These are phyloP conservation scores for Digitonthophagus gazella DNA, from an alignment of 2,888 invertebrate species.

Conservation along the genomic window DNA sequence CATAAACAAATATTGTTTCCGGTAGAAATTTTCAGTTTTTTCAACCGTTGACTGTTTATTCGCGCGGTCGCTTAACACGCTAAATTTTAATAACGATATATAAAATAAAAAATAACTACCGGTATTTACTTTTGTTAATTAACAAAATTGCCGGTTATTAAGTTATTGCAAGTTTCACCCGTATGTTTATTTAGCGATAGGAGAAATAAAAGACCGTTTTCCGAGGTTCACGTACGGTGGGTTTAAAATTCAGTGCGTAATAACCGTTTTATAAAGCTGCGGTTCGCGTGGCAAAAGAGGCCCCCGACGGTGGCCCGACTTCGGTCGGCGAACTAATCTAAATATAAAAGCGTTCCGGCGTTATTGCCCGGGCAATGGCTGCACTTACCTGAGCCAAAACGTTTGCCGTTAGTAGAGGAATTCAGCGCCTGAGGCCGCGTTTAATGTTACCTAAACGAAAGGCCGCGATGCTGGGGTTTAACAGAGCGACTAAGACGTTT, in stretches of 20 bases:
- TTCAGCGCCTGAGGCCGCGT: slow-evolving; percentile 1
- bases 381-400: slow-evolving; percentile 8
- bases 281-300: not conserved
- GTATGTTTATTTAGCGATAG: not conserved
- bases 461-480: no score
- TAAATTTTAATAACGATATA: no score
- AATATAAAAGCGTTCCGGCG: slow-evolving; percentile 6
- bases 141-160: not conserved
- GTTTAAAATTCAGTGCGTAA: slow-evolving; percentile 13
- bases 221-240: no score
- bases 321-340: slow-evolving; percentile 4
- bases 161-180: not conserved
- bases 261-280: slow-evolving; percentile 15
- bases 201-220: not conserved
- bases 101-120: no score
- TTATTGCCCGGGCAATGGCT: slow-evolving; percentile 14
- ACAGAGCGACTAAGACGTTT: not conserved
- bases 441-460: slow-evolving; percentile 9
- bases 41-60: not conserved
- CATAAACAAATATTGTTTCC: not conserved
- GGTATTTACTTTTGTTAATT: not conserved
- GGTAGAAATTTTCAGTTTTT: not conserved
- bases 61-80: not conserved
- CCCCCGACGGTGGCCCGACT: not conserved
- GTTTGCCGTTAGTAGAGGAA: slow-evolving; percentile 7